A percentile compares a stretch with the other conserved stretches of the same genome.
phyloP scores from a whole-genome alignment of 2,113 vertebrate genomes.

The Asarcornis scutulata region DNA sequence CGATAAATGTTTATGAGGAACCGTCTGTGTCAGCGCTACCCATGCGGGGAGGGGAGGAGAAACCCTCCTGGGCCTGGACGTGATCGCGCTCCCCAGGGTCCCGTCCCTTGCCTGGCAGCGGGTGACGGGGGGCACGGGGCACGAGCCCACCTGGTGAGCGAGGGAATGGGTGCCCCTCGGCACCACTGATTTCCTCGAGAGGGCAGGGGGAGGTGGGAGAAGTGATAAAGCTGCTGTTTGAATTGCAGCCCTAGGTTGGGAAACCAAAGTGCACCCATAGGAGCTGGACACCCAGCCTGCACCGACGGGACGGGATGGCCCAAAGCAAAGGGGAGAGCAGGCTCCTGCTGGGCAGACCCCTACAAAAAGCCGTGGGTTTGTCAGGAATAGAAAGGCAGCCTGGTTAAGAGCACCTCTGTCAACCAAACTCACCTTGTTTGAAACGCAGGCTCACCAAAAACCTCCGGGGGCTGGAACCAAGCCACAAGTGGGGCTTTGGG shows the following conservation, averaged over 20 bases:
- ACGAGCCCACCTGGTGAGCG: fast-evolving
- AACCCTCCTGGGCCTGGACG: fast-evolving
- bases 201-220: background rate
- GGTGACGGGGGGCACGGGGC: fast-evolving
- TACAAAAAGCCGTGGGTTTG: fast-evolving
- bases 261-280: background rate
- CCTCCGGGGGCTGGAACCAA: fast-evolving
- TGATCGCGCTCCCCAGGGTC: fast-evolving
- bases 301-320: background rate
- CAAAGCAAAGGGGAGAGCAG: fast-evolving
- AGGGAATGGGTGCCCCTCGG: background rate
- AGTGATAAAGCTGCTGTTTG: background rate
- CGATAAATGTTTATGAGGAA: fast-evolving
- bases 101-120: fast-evolving
- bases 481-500: fast-evolving
- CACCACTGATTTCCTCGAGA: fast-evolving
- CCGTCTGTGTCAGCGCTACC: background rate
- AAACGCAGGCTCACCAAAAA: background rate
- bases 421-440: background rate
- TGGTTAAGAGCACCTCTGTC: no score
- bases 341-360: background rate
- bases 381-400: fast-evolving
- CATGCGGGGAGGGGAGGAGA: fast-evolving
- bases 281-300: fast-evolving
- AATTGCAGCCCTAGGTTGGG: background rate